Conservation (phyloP, 2,888 invertebrate genomes). For the Tipula confusa region DNA sequence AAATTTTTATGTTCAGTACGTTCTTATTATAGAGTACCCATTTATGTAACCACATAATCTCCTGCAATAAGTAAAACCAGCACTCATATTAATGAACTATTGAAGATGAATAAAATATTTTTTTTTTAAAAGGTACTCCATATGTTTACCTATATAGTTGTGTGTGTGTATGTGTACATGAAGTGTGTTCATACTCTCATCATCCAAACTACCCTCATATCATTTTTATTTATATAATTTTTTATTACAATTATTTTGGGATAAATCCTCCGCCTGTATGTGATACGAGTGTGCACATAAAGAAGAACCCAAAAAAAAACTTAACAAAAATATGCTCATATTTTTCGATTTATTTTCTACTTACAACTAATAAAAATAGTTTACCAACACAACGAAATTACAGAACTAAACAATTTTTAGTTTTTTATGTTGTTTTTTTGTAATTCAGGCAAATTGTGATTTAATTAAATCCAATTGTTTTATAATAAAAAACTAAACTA, state of each 20-base stretch:
- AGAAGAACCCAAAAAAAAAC: not conserved
- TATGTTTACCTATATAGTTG: not conserved
- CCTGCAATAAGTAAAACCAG: not conserved
- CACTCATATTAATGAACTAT: constrained; percentile 20
- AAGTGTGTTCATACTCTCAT: not conserved
- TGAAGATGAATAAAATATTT: constrained; percentile 7
- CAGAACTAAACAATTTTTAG: not conserved
- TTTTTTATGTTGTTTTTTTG: not conserved
- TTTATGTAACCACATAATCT: not conserved
- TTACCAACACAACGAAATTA: not conserved
- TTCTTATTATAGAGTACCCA: not conserved
- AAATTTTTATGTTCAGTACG: constrained; percentile 17
- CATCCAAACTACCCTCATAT: not conserved
- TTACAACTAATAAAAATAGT: not conserved
- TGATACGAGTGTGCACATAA: not conserved
- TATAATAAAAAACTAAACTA: not conserved
- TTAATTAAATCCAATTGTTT: not conserved
- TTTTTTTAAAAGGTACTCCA: not conserved
- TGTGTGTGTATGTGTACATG: not conserved
- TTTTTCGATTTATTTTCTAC: not conserved
- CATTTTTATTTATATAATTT: not conserved
- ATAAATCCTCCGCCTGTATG: not conserved
- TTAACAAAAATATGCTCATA: constrained; percentile 15
- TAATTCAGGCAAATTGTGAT: not conserved
- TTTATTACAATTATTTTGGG: constrained; percentile 20